Conservation (phyloP, 2,113 vertebrate genomes). For the Salvelinus alpinus region DNA sequence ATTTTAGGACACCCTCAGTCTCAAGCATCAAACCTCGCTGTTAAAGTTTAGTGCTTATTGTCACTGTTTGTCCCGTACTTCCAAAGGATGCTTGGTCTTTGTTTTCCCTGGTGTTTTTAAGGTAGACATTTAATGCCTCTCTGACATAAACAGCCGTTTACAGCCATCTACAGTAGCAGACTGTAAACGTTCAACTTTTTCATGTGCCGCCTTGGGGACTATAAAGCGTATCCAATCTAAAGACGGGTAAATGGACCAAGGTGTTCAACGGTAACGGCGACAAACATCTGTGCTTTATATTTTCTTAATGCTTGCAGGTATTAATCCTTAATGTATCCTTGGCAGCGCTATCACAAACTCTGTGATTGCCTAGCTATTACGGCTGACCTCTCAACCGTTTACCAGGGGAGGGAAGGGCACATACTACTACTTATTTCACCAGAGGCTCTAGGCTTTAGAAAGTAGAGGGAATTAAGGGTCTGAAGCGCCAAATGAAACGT, state of each 20-base stretch:
- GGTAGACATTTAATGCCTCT: background rate
- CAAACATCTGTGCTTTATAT: constrained; percentile 44
- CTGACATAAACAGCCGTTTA: too few relatives aligned
- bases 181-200: background rate
- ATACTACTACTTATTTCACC: constrained; percentile 9
- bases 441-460: constrained; percentile 2
- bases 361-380: constrained; percentile 41
- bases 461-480: too few relatives aligned
- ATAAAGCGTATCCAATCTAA: constrained; percentile 25
- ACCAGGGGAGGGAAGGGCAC: constrained; percentile 21
- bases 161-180: background rate
- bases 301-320: constrained; percentile 32
- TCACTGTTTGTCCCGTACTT: background rate
- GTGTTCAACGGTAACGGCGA: constrained; percentile 7
- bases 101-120: background rate
- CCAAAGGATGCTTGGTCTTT: background rate
- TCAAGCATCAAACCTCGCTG: too few relatives aligned
- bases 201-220: constrained; percentile 5
- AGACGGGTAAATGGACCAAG: constrained; percentile 29
- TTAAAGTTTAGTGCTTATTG: too few relatives aligned
- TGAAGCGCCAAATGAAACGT: too few relatives aligned
- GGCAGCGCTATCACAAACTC: constrained; percentile 12
- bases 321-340: constrained; percentile 28
- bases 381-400: constrained; percentile 24
- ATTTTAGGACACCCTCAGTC: too few relatives aligned